Base-by-base conservation (phyloP, 2,888 invertebrate species). In the Dasypolia templi region DNA sequence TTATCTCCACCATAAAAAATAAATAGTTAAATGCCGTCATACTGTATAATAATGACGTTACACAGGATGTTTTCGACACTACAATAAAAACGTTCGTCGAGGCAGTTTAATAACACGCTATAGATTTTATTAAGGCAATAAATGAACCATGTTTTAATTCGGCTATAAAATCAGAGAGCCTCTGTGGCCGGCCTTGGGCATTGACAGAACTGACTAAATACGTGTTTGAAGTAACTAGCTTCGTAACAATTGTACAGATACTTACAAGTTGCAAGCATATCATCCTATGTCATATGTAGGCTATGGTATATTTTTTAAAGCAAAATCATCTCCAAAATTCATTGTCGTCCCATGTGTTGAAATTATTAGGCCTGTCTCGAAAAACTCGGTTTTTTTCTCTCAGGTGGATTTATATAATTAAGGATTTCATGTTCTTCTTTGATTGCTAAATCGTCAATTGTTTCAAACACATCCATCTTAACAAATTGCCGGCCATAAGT, bases 51-150 rank as follows among this genome's bases (percentile, higher is more conserved):
- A 85, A 88, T 85, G 77, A 84, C 62, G 79, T 84, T 83, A 82
- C 67, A 72, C 84, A 81, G 85, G 83, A 84, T 84, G 75, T 79
- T 74, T 84, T 82, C 81, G 77, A 73, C 70, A 69, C 75, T 81
- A 88, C 88, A 88, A 89, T 92, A 90, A 91, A 92, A 89, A 70
- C 73, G 69, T 71, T 82, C 82, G 82, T 83, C 80, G 81, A 86
- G 75, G 85, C 85, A 82, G 82, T 91, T 90, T 90, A 92, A 91
- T 92, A 91, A 90, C 86, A 85, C 76, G 87, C 87, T 84, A 87
- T 91, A 88, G 87, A 86, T 88, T 94, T 94, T 93, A 94, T 92
- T 90, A 85, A 71, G 82, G 86, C 87, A 88, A 89, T 92, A 91
- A 92, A 88, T 72, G 75, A 72, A 80, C 81, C 75, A 85, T 77